phyloP scores from a whole-genome alignment of 2,888 invertebrate genomes.

The Mesochorus sp. region DNA sequence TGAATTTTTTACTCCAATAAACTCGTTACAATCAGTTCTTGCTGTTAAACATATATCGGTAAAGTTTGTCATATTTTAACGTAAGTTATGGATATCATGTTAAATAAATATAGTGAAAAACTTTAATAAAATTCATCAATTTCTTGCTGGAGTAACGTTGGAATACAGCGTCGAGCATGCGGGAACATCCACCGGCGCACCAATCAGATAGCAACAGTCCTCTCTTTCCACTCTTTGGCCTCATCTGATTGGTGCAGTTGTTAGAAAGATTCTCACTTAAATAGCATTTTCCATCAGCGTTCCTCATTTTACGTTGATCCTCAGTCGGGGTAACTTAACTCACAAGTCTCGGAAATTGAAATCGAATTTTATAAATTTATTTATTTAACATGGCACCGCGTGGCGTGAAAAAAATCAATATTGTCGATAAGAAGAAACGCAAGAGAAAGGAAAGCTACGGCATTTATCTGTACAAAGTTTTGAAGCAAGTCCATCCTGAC shows the following conservation, averaged over 20 bases:
- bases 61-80: too few species aligned
- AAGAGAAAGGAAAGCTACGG: constrained; percentile 17
- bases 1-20: too few species aligned
- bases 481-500: constrained; percentile 19
- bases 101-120: too few species aligned
- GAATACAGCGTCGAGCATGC: neutral
- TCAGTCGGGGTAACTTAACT: neutral
- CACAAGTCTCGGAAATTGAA: neutral
- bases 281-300: neutral
- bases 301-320: neutral
- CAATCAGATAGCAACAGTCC: neutral
- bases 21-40: too few species aligned
- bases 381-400: neutral
- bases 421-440: neutral
- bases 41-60: too few species aligned
- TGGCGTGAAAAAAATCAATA: constrained; percentile 11
- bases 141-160: too few species aligned
- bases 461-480: constrained; percentile 7
- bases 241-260: constrained; percentile 19
- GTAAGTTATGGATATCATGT: too few species aligned
- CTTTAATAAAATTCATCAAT: too few species aligned
- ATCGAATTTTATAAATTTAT: neutral
- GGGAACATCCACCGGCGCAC: constrained; percentile 42
- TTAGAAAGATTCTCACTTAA: neutral
- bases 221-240: neutral